Evolutionary conservation across 2,888 invertebrate genomes (phyloP), one percentile per base, ranked within the genome.

Genomic region (Platycnemis pennipes): DNA sequence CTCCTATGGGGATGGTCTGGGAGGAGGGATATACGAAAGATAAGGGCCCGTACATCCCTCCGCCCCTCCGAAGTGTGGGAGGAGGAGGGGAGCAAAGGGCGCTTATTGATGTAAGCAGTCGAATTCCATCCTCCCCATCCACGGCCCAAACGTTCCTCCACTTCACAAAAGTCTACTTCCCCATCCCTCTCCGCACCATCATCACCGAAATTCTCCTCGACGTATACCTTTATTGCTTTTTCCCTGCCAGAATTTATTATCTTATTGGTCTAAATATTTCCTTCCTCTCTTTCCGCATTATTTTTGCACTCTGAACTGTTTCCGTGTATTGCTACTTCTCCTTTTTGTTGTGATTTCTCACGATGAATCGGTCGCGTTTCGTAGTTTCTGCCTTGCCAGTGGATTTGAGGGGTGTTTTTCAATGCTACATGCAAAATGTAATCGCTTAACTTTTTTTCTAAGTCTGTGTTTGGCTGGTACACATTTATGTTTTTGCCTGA

Each of bases 101-200:
- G 11, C 31, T 77, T 77, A 77, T 77, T 77, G 77, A 77, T 77
- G 77, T 77, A 37, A 77, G 77, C 77, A 77, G 11, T 37, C 77
- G 37, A 77, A 77, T 77, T 77, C 77, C 77, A 37, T 77, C 77
- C 31, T 37, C 37, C 37, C 37, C 37, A 5, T 37, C 26, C 31
- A 77, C 49, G 13, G 37, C 22, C 77, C 77, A 31, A 13, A 3
- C 77, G 11, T 8, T 37, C 37, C 37, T 4, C 37, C 63, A 26
- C 37, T 77, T 13, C 16, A 37, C 2, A 7, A 22, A 22, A 37
- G 37, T 1, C 11, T 13, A 2, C 13, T 11, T 37, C 77, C 77
- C 37, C 7, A 49, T 49, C 49, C 19, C 49, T 49, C 49, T 19
- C 49, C 49, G 19, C 49, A 1, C 13, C 77, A 16, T 26, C 77